Percentiles rank a stretch among this genome's conserved stretches.
Evolutionary conservation across 2,888 invertebrate genomes (phyloP).

Genomic region (Chydorus sphaericus): DNA sequence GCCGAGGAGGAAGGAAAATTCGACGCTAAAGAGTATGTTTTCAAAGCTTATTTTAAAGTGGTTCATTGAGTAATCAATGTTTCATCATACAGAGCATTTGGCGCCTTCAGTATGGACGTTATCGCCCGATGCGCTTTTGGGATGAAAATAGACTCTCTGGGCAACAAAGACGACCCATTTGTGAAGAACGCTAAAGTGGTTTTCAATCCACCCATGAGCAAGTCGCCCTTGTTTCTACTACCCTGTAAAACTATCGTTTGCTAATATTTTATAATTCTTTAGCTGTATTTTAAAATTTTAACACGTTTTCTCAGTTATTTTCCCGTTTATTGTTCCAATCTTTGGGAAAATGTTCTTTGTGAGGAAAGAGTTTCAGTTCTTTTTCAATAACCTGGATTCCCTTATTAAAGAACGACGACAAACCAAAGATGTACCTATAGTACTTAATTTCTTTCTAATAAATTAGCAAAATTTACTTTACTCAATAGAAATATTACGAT

Average conservation of each 20-base stretch:
- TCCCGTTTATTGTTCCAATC: not conserved
- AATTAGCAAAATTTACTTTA: no score
- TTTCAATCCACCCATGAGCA: not conserved
- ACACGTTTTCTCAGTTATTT: slow-evolving; percentile 1
- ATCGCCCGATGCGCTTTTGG: slow-evolving; percentile 9
- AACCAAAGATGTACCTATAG: not conserved
- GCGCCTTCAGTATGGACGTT: slow-evolving; percentile 7
- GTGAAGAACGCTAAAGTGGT: slow-evolving; percentile 7
- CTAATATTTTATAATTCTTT: not conserved
- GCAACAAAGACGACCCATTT: not conserved
- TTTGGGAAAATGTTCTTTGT: not conserved
- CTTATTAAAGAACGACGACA: slow-evolving; percentile 8
- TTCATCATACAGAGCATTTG: slow-evolving; percentile 5
- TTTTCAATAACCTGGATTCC: not conserved
- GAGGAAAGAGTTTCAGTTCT: slow-evolving; percentile 7
- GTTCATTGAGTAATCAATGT: not conserved
- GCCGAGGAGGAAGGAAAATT: slow-evolving; percentile 7
- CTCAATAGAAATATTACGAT: no score
- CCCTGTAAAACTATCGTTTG: slow-evolving; percentile 9
- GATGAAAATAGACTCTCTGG: slow-evolving; percentile 6
- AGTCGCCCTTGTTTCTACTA: slow-evolving; percentile 6
- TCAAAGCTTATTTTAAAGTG: no score
- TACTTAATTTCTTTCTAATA: no score
- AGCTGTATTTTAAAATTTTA: not conserved
- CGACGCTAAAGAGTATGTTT: slow-evolving; percentile 5